Conservation (phyloP, 2,797 vertebrate genomes). For the Semotilus atromaculatus region DNA sequence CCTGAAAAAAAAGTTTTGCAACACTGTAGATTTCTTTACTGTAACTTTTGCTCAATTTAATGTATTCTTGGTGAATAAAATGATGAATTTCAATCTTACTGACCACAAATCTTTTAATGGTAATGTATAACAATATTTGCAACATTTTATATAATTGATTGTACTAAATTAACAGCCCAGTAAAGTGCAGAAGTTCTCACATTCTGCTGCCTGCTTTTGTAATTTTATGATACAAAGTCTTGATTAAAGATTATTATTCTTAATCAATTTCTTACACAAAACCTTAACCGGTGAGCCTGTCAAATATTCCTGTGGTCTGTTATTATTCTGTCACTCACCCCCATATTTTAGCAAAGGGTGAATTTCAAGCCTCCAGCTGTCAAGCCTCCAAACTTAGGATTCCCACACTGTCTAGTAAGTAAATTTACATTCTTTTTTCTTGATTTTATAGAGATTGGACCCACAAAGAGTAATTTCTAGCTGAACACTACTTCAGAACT, state of each 20-base stretch:
- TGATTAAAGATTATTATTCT: constrained; percentile 1
- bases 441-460: neutral
- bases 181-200: neutral
- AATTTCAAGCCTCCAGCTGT: neutral
- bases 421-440: neutral
- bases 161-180: neutral
- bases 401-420: neutral
- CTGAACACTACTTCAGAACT: neutral
- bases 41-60: neutral
- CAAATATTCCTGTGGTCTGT: neutral
- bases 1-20: no score
- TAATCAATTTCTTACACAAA: neutral
- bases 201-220: neutral
- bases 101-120: neutral
- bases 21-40: neutral
- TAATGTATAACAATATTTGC: neutral
- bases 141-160: neutral
- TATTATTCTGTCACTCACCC: constrained; percentile 1
- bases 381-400: neutral
- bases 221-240: neutral
- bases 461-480: neutral
- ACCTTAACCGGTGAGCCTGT: neutral
- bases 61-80: neutral
- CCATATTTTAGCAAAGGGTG: neutral
- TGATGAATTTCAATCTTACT: neutral